Base-by-base conservation (phyloP, 2,797 vertebrate genomes). In the Loris lydekkerianus region DNA sequence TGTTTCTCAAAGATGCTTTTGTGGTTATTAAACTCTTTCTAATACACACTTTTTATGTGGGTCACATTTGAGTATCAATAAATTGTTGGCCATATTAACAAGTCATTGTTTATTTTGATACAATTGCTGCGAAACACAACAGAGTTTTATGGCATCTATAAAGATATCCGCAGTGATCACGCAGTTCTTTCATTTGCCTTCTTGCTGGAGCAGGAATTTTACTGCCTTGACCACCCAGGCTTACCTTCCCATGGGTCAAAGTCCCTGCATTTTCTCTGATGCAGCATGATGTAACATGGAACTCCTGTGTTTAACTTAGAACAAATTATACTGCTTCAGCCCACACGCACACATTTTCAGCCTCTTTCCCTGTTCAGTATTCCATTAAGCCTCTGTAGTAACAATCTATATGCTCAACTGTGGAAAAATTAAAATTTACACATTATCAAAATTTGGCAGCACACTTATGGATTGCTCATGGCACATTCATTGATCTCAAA, bases 51-150 rank as follows among this genome's bases (percentile, higher is more conserved):
- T 49, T 81, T 75, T 72, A 61, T 49, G 18, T 94, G 13, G 21
- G 10, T 69, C 63, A n/a, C 27, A 73, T 67, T 56, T 92, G 43
- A 76, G 20, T 93, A 34, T 83, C 63, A 78, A 11, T 88, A 77
- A 88, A 31, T 93, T 49, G 40, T 60, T 86, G 89, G 77, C 23
- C 13, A 87, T 84, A 70, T 11, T 75, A 81, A 56, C 27, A 73
- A 89, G n/a, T 60, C 58, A 72, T 11, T 61, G 82, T 95, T 56
- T 23, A 89, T 85, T 93, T 89, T 40, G 90, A 95, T 21, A 53
- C 40, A 91, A 23, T n/a, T 75, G 29, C 49, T 63, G 37, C 18
- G 70, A 86, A 92, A 73, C 65, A 91, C 65, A 86, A 25, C 18
- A 88, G 85, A 88, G 31, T 88, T 95, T 92, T 93, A 72, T 49